Evolutionary conservation across 1,140 invertebrate species (phyloP).

Genomic region (Armadillidium nasatum): DNA sequence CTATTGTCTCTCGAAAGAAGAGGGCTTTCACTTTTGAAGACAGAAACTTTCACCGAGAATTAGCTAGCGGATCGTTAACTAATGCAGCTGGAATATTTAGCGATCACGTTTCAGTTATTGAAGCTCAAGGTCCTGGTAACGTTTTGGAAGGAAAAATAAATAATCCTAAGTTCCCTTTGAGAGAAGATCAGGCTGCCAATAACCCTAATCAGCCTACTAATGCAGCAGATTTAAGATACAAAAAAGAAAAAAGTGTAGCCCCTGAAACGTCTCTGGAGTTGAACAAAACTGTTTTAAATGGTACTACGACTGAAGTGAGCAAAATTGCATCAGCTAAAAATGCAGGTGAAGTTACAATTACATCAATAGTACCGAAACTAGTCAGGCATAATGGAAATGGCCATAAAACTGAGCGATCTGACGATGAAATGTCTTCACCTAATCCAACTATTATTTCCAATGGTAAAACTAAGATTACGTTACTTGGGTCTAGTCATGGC

Average conservation of each 20-base stretch:
- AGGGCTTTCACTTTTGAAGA: background rate
- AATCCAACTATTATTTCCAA: background rate
- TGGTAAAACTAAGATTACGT: background rate
- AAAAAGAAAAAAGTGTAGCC: background rate
- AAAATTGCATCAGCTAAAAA: background rate
- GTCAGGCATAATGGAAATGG: background rate
- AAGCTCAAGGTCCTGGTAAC: background rate
- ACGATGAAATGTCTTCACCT: background rate
- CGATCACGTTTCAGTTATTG: background rate
- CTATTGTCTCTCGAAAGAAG: background rate
- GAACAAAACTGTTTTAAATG: background rate
- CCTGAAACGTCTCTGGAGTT: background rate
- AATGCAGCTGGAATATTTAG: background rate
- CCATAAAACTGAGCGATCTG: background rate
- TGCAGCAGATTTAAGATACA: background rate
- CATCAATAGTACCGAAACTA: background rate
- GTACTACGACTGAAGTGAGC: background rate
- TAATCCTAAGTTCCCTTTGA: background rate
- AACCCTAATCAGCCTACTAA: background rate
- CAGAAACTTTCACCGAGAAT: background rate
- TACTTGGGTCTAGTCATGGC: background rate
- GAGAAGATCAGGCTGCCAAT: background rate
- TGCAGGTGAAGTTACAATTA: background rate
- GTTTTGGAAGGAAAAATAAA: background rate
- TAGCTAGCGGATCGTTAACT: background rate